Conservation (phyloP, 2,797 vertebrate species). For the Hozukius guyotensis region DNA sequence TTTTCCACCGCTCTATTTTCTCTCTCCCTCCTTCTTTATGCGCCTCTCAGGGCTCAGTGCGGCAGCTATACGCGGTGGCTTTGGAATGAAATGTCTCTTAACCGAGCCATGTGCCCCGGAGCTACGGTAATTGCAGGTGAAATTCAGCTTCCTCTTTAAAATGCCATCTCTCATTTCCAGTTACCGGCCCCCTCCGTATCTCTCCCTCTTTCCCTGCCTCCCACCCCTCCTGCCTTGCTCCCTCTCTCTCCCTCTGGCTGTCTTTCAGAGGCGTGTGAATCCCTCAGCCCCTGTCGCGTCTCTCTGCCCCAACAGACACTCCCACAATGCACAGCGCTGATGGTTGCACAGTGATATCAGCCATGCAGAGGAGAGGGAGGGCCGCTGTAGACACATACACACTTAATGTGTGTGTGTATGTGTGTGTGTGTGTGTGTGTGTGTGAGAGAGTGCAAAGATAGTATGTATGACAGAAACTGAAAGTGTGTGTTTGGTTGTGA, state of each 20-base stretch:
- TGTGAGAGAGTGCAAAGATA: slow-evolving; percentile 43
- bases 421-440: slow-evolving; percentile 23
- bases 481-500: slow-evolving; percentile 60
- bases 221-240: slow-evolving; percentile 32
- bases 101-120: slow-evolving; percentile 83
- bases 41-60: slow-evolving; percentile 75
- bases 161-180: slow-evolving; percentile 88
- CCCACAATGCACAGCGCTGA: slow-evolving; percentile 83
- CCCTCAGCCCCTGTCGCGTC: slow-evolving; percentile 81
- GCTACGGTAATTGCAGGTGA: slow-evolving; percentile 89
- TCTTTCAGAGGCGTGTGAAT: slow-evolving; percentile 82
- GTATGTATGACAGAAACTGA: slow-evolving; percentile 48
- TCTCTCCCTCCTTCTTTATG: slow-evolving; percentile 72
- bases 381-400: slow-evolving; percentile 66
- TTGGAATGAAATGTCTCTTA: slow-evolving; percentile 86
- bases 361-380: slow-evolving; percentile 74
- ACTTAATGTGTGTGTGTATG: slow-evolving; percentile 38
- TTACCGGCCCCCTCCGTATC: slow-evolving; percentile 79
- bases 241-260: slow-evolving; percentile 76
- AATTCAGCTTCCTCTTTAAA: slow-evolving; percentile 89
- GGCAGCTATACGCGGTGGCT: slow-evolving; percentile 70
- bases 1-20: slow-evolving; percentile 74
- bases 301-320: slow-evolving; percentile 80
- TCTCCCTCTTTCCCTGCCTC: slow-evolving; percentile 60
- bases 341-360: slow-evolving; percentile 80